phyloP scores from a whole-genome alignment of 2,113 vertebrate genomes.

The Psittacara wagleri region DNA sequence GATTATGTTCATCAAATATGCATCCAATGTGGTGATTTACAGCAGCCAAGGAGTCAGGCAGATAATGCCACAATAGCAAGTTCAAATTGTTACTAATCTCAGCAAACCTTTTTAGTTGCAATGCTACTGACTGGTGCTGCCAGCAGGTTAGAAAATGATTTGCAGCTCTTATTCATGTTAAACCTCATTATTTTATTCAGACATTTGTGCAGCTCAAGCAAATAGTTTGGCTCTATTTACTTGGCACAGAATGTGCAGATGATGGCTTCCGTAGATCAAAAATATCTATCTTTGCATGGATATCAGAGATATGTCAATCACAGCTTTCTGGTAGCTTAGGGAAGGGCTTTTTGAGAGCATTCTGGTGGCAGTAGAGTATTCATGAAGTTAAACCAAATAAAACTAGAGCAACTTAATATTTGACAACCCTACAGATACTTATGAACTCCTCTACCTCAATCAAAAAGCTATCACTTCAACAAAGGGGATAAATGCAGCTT shows the following conservation, averaged over 20 bases:
- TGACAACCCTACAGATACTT: neutral
- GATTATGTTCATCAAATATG: neutral
- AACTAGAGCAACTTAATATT: neutral
- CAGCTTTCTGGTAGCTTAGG: neutral
- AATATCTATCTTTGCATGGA: neutral
- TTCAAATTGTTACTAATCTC: neutral
- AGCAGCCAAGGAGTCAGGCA: neutral
- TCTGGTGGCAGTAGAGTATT: neutral
- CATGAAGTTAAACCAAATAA: neutral
- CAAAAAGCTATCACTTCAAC: neutral
- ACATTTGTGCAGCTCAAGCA: neutral
- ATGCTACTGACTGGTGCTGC: neutral
- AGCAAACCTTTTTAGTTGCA: neutral
- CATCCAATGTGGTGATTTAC: neutral
- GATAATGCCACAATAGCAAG: neutral
- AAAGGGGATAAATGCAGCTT: neutral
- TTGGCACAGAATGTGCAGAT: neutral
- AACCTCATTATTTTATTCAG: neutral
- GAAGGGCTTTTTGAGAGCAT: neutral
- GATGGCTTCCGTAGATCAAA: neutral
- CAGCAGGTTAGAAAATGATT: neutral
- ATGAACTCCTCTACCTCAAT: neutral
- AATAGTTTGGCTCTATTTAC: neutral
- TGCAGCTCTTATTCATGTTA: neutral
- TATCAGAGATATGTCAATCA: neutral